phyloP scores from a whole-genome alignment of 2,113 vertebrate genomes.

The Xyrauchen texanus region DNA sequence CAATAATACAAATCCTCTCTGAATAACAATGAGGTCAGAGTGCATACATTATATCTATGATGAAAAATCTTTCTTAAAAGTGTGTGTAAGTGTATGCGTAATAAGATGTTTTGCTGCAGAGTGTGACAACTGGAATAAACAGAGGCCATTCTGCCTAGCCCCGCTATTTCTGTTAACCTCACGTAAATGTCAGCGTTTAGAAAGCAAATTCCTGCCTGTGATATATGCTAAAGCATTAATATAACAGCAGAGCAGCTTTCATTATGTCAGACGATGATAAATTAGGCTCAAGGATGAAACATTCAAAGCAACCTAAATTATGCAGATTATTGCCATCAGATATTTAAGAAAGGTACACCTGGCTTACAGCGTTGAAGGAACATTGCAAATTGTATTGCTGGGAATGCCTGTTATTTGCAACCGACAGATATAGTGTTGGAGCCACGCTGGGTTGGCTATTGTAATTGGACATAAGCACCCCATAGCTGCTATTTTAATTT shows the following conservation, averaged over 20 bases:
- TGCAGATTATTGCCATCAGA: constrained; percentile 16
- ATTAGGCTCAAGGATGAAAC: constrained; percentile 16
- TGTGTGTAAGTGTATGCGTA: background rate
- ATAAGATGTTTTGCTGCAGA: background rate
- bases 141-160: background rate
- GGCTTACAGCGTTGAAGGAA: too few relatives aligned
- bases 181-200: constrained; percentile 7
- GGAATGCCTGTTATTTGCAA: too few relatives aligned
- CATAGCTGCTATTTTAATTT: too few relatives aligned
- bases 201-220: constrained; percentile 7
- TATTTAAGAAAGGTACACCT: too few relatives aligned
- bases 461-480: too few relatives aligned
- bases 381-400: too few relatives aligned
- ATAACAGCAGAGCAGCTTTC: constrained; percentile 24
- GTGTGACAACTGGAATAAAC: background rate
- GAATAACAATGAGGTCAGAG: constrained; percentile 52
- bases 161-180: constrained; percentile 18
- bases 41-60: constrained; percentile 32
- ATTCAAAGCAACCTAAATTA: background rate
- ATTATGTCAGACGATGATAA: constrained; percentile 43
- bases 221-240: constrained; percentile 32
- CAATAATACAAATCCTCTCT: constrained; percentile 57
- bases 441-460: too few relatives aligned
- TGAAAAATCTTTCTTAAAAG: constrained; percentile 28
- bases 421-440: too few relatives aligned